Base-by-base conservation (phyloP, 1,140 invertebrate genomes). In the Hyphantria cunea region DNA sequence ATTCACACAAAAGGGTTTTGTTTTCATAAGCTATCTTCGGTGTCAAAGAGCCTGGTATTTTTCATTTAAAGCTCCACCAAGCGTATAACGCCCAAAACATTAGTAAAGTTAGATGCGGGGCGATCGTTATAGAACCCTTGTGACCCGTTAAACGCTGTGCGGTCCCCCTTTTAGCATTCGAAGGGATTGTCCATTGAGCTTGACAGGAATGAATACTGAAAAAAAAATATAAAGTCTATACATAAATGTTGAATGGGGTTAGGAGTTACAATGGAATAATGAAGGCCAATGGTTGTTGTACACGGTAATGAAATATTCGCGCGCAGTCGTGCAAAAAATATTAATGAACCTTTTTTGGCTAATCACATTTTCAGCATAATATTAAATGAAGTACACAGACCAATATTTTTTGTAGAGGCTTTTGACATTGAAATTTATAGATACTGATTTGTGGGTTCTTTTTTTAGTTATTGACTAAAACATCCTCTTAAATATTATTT, bases 11-110 rank as follows among this genome's bases (percentile, higher is more conserved):
- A 60, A 8, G 39, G 56, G 39, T 60, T 60, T 60, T 51, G 56
- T 60, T 60, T 60, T 60, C 56, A 60, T 44, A 51, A 60, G 48
- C 56, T 13, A 50, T 32, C 47, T 60, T 37, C 14, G 56, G 48
- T 60, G 39, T 60, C 42, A 60, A 60, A 60, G 25, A 12, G 12
- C 12, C 14, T 12, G 34, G 56, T 51, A 60, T 60, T 60, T 60
- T 60, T 60, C 56, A 60, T 60, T 51, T 60, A 60, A 60, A 34
- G 17, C 48, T 33, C 45, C 33, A 15, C 47, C 14, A 31, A 47
- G 15, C 37, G 37, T 32, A 60, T 42, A 42, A 37, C 31, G 56
- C 47, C 50, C 39, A 25, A 44, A 60, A 51, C 56, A 60, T 60
- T 60, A 60, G 48, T 60, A 9, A 48, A 60, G 47, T 60, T 60